Base-by-base conservation (phyloP, 2,113 vertebrate genomes). In the Speoplatyrhinus poulsoni region DNA sequence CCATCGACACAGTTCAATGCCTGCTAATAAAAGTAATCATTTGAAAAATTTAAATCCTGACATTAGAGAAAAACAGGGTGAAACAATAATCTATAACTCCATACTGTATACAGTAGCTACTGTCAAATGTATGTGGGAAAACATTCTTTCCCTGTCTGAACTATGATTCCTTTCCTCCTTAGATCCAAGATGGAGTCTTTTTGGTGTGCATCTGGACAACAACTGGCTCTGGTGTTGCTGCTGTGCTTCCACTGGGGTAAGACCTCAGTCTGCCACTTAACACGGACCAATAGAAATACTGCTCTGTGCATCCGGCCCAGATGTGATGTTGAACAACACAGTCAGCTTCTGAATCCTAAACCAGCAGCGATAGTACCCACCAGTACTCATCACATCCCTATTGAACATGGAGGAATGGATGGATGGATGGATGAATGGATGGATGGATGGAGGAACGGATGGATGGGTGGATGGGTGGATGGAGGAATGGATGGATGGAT, bases 161-260 rank as follows among this genome's bases (percentile, higher is more conserved):
- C 17, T 9, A 46, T 17, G 13, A 46, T 12, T 19, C 8, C 9
- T 1, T 47, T 56, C 19, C 63, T 50, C 16, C 55, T 3, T 79
- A 91, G 88, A 77, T 84, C 61, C 65, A 89, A 63, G 67, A 91
- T 91, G 90, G 79, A 4, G 66, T 70, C 74, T 55, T 6, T 49
- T 73, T 52, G 0, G 60, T 68, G 72, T 82, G 75, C 69, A 71
- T 75, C 75, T 62, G 81, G 61, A 61, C 60, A 7, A 56, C 79
- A 74, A 66, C 72, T 79, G 32, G 46, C 75, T 70, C 62, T 84
- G 60, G 65, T 81, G 54, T 68, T 90, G 72, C 69, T 85, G 69
- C 67, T 89, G 65, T 82, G 33, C 71, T 79, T 74, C 71, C 73
- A 66, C 59, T 69, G 26, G 5, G 87, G 90, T 91, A 72, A 89